Conservation (phyloP, 1,140 invertebrate species). For the Dendrolimus punctatus region DNA sequence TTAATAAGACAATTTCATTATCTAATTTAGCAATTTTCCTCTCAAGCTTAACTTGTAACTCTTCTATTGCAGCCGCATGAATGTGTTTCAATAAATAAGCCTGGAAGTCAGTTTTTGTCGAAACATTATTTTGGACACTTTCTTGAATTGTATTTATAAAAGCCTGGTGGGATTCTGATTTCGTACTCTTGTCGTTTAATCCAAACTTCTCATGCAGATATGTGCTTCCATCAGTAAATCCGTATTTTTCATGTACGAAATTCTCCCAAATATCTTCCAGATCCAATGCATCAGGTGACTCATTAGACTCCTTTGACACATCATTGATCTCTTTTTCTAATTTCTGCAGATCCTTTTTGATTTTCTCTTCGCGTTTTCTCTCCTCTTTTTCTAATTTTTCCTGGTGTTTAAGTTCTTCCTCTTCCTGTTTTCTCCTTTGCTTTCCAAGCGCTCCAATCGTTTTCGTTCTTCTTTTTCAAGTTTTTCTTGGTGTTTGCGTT, state of each 20-base stretch:
- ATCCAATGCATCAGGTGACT: constrained; percentile 30
- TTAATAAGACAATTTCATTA: constrained; percentile 38
- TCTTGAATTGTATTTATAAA: constrained; percentile 42
- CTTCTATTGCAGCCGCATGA: constrained; percentile 36
- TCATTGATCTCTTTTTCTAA: constrained; percentile 18
- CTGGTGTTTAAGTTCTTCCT: constrained; percentile 16
- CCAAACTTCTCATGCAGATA: constrained; percentile 48
- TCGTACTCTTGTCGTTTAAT: constrained; percentile 43
- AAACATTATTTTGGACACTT: constrained; percentile 32
- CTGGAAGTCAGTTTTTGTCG: constrained; percentile 25
- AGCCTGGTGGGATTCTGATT: constrained; percentile 41
- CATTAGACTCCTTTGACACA: constrained; percentile 32
- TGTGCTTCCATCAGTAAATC: constrained; percentile 33
- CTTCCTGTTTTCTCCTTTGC: constrained; percentile 27
- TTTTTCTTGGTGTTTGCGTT: constrained; percentile 23
- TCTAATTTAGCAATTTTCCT: constrained; percentile 41
- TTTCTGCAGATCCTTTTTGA: constrained; percentile 18
- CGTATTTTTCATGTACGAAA: constrained; percentile 51
- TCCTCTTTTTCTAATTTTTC: constrained; percentile 27
- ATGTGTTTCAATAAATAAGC: constrained; percentile 38
- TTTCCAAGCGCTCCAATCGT: constrained; percentile 27
- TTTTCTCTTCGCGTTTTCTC: constrained; percentile 22
- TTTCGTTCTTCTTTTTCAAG: constrained; percentile 31
- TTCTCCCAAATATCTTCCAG: constrained; percentile 49
- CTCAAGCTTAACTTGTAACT: constrained; percentile 30